Conservation (phyloP, 2,113 vertebrate species). For the Neolamprologus modestus region DNA sequence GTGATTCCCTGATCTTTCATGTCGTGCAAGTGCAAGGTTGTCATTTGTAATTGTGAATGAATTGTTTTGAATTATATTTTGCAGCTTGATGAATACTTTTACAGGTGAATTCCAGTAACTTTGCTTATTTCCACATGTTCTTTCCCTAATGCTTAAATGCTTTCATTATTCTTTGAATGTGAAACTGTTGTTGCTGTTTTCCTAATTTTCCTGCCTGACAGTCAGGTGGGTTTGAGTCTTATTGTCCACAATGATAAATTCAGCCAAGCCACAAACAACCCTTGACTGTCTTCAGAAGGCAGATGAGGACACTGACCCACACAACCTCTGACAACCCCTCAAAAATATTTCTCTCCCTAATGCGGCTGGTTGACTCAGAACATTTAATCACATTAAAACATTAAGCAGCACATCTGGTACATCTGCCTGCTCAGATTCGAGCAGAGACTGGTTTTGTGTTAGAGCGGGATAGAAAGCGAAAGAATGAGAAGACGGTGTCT, state of each 20-base stretch:
- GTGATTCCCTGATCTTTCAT: background rate
- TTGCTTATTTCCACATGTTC: background rate
- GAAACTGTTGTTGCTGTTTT: background rate
- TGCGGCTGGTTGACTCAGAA: conserved; percentile 41
- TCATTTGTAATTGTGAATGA: background rate
- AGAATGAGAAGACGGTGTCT: background rate
- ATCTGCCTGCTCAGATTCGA: background rate
- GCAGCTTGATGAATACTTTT: background rate
- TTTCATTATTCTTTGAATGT: background rate
- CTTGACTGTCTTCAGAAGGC: conserved; percentile 4
- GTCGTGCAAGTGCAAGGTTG: background rate
- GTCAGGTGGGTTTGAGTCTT: conserved; percentile 10
- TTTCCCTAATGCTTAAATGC: background rate
- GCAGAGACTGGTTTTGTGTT: conserved; percentile 13
- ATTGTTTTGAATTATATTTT: background rate
- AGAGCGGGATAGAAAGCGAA: background rate
- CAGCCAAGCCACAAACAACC: background rate
- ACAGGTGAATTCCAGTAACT: background rate
- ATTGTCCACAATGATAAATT: conserved; percentile 3
- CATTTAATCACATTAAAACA: conserved; percentile 60
- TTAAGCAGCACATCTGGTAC: conserved; percentile 53
- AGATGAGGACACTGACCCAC: conserved; percentile 1
- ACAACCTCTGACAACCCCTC: background rate
- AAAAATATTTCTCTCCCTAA: conserved; percentile 4
- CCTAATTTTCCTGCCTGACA: background rate